phyloP scores from a whole-genome alignment of 2,113 vertebrate species.

The Campylomormyrus tamandua region DNA sequence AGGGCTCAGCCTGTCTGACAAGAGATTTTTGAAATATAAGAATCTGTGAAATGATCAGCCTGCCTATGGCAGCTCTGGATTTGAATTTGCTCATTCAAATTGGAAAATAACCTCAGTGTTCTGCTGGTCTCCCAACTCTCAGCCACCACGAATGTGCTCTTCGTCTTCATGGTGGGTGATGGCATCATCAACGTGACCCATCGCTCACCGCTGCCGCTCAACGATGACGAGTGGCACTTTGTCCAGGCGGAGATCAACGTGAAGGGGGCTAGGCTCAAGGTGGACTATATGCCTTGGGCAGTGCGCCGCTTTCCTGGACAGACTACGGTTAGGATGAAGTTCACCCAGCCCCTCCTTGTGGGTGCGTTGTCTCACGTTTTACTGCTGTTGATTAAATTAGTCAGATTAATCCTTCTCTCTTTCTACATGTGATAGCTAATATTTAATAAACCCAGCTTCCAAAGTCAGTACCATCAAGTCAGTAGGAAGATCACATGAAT shows the following conservation, averaged over 20 bases:
- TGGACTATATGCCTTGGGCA: slow-evolving; percentile 85
- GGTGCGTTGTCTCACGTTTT: slow-evolving; percentile 61
- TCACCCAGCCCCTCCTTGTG: slow-evolving; percentile 76
- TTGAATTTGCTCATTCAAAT: not conserved
- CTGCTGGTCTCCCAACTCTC: not conserved
- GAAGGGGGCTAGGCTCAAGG: slow-evolving; percentile 82
- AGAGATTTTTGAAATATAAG: not conserved
- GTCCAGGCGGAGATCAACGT: slow-evolving; percentile 91
- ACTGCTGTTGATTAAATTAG: not conserved
- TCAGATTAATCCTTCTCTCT: not conserved
- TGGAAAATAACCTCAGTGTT: not conserved
- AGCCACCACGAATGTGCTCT: slow-evolving; percentile 78
- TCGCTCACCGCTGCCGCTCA: slow-evolving; percentile 67
- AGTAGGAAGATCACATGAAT: not conserved
- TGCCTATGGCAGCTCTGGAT: not conserved
- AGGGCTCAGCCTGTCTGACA: not conserved
- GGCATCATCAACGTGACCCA: slow-evolving; percentile 83
- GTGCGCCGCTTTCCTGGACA: slow-evolving; percentile 75
- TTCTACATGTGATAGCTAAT: not conserved
- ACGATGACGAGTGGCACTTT: slow-evolving; percentile 89
- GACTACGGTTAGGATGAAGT: slow-evolving; percentile 80
- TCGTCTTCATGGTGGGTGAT: slow-evolving; percentile 86
- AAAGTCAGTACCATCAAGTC: not conserved
- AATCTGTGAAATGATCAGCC: not conserved
- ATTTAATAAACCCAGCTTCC: not conserved